phyloP scores from a whole-genome alignment of 2,113 vertebrate species.

The Parus major region DNA sequence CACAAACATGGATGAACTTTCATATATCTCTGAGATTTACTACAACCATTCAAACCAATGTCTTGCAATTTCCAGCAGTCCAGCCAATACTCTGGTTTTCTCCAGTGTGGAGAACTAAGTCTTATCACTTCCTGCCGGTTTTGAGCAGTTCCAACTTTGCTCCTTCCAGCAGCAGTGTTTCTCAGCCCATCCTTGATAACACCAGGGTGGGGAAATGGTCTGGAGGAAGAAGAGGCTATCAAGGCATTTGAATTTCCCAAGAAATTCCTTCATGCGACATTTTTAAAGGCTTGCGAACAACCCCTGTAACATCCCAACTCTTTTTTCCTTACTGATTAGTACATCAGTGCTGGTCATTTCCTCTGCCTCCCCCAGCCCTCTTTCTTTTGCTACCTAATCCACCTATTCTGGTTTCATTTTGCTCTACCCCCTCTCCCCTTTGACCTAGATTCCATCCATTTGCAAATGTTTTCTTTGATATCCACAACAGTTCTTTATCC shows the following conservation, averaged over 20 bases:
- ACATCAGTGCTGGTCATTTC: not conserved
- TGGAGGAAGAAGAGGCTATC: constrained; percentile 36
- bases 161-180: constrained; percentile 9
- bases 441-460: not conserved
- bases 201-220: not conserved
- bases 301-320: constrained; percentile 13
- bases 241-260: constrained; percentile 27
- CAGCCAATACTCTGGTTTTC: not conserved
- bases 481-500: not conserved
- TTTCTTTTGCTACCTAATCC: not conserved
- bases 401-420: not conserved
- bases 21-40: not conserved
- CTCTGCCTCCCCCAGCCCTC: not conserved
- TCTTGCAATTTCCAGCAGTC: not conserved
- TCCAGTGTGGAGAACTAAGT: not conserved
- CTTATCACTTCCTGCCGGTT: constrained; percentile 32
- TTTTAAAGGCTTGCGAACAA: constrained; percentile 31
- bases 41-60: not conserved
- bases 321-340: constrained; percentile 43
- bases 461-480: constrained; percentile 19
- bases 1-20: not conserved
- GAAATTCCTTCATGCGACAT: not conserved
- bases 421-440: not conserved
- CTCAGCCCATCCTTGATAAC: not conserved
- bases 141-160: constrained; percentile 5